These are phyloP conservation scores for Drosophila sproati DNA, from an alignment of 1,140 invertebrate genomes.

Conservation along the genomic window DNA sequence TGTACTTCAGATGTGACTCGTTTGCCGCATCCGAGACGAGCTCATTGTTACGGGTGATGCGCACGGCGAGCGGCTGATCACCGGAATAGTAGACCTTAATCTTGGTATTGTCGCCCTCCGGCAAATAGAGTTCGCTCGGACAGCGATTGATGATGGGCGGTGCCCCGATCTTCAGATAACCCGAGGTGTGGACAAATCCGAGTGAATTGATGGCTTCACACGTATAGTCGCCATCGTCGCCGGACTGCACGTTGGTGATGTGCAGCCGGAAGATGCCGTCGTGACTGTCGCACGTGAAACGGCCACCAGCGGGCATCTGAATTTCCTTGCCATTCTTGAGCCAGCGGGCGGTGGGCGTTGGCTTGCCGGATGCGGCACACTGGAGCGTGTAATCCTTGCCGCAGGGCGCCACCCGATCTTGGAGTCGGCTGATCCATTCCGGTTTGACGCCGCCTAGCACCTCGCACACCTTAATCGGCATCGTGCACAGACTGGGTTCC, in stretches of 20 bases:
- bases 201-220: conserved; percentile 97
- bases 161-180: conserved; percentile 94
- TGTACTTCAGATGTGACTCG: conserved; percentile 94
- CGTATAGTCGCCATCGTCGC: conserved; percentile 97
- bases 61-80: conserved; percentile 96
- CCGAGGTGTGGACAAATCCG: conserved; percentile 94
- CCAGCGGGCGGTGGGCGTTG: conserved; percentile 95
- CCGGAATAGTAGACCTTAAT: conserved; percentile 97
- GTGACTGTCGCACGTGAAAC: conserved; percentile 90
- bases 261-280: conserved; percentile 94
- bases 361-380: conserved; percentile 96
- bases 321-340: conserved; percentile 96
- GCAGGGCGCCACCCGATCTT: conserved; percentile 91
- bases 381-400: conserved; percentile 94
- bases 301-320: conserved; percentile 86
- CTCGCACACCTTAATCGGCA: conserved; percentile 95
- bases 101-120: conserved; percentile 97
- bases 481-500: conserved; percentile 94
- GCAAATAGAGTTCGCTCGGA: conserved; percentile 94
- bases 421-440: conserved; percentile 94
- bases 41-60: conserved; percentile 92
- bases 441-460: conserved; percentile 95
- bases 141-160: conserved; percentile 97
- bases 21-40: conserved; percentile 87
- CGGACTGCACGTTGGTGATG: conserved; percentile 94